phyloP scores from a whole-genome alignment of 1,140 invertebrate species.

The Drosophila tristis region DNA sequence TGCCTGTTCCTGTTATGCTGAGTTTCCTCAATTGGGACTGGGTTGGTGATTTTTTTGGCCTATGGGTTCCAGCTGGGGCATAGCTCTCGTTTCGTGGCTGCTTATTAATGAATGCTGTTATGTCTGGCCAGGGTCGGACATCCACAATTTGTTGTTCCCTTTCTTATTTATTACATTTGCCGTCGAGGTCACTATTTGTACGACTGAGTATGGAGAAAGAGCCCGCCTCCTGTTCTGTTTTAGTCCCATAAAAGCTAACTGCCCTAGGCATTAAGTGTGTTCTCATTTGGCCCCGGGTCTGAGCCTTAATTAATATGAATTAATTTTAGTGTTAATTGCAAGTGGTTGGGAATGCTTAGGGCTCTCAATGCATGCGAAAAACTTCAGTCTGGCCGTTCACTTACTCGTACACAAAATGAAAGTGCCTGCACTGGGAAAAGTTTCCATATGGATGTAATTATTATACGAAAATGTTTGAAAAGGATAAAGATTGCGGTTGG shows the following conservation, averaged over 20 bases:
- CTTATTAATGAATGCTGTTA: slow-evolving; percentile 78
- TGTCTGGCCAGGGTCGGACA: slow-evolving; percentile 62
- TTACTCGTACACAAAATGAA: slow-evolving; percentile 38
- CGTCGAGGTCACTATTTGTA: slow-evolving; percentile 78
- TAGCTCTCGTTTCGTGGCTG: slow-evolving; percentile 61
- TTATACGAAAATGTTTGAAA: neutral
- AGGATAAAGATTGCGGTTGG: neutral
- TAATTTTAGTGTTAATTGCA: slow-evolving; percentile 81
- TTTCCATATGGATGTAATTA: neutral
- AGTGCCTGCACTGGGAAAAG: slow-evolving; percentile 62
- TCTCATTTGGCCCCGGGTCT: slow-evolving; percentile 64
- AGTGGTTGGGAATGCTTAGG: slow-evolving; percentile 66
- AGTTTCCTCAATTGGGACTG: slow-evolving; percentile 20
- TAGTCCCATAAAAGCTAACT: slow-evolving; percentile 66
- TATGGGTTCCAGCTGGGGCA: slow-evolving; percentile 62
- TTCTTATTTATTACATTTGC: slow-evolving; percentile 78
- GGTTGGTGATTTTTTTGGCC: slow-evolving; percentile 16
- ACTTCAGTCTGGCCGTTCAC: slow-evolving; percentile 35
- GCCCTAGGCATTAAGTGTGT: slow-evolving; percentile 72
- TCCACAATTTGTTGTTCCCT: slow-evolving; percentile 40
- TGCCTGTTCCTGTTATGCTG: slow-evolving; percentile 43
- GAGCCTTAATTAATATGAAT: slow-evolving; percentile 81
- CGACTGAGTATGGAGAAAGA: slow-evolving; percentile 34
- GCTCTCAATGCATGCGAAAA: slow-evolving; percentile 46
- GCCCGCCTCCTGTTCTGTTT: slow-evolving; percentile 29